Evolutionary conservation across 1,140 invertebrate genomes (phyloP), one percentile per base, ranked within the genome.

Genomic region (Drosophila micromelanica): DNA sequence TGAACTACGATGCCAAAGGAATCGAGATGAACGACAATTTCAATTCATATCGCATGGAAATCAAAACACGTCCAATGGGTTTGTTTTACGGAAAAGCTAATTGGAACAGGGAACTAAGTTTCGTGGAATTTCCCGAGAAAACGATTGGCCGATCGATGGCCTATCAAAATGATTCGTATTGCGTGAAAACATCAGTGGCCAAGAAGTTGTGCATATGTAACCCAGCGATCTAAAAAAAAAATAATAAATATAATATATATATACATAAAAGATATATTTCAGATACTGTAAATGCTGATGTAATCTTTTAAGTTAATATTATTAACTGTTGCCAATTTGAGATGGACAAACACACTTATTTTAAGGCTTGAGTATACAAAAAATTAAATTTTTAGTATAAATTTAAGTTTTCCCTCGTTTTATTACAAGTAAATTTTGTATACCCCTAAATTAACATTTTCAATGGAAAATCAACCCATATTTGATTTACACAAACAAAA

Each of bases 131-230:
- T 7, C 15, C 38, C 0, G 20, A 69, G 40, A 20, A 65, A 0
- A 32, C 2, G n/a, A 80, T 81, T 5, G 61, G 32, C 3, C 78
- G 77, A 0, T 46, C 80, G 2, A 56, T 70, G 46, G 13, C 46
- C 3, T 43, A 64, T 46, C 35, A 5, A 2, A 73, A 67, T 13
- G 32, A 62, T 0, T 55, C 69, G 0, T 6, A 54, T 54, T 81
- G 78, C 42, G 64, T 73, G 6, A 3, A 43, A 4, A 52, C 55
- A 13, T 2, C 20, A 1, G 1, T 32, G 15, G 64, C 65, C 3
- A 80, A 48, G n/a, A 67, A 64, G 17, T 46, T 80, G n/a, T 81
- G 79, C 49, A 15, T 52, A 2, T 52, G 49, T 5, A 32, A 7
- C 8, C 12, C 23, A 27, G 2, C 11, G 7, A 3, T 6, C 4